These are phyloP conservation scores for Wiebesia pumilae DNA, from an alignment of 1,140 invertebrate genomes.

Conservation along the genomic window DNA sequence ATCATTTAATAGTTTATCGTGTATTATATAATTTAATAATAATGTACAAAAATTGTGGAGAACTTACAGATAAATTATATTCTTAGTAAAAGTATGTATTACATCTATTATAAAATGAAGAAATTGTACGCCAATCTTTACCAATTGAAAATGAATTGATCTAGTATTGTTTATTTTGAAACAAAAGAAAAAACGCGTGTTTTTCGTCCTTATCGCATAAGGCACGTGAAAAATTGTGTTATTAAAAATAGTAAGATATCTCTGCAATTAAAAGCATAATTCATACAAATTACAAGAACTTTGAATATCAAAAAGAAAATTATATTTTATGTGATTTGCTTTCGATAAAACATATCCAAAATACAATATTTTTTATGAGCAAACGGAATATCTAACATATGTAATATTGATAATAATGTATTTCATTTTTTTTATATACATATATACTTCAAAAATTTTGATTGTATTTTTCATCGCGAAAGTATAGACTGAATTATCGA, in stretches of 20 bases:
- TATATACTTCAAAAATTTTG: background rate
- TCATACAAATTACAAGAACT: background rate
- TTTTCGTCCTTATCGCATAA: background rate
- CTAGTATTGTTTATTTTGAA: background rate
- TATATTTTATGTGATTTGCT: background rate
- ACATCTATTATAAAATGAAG: background rate
- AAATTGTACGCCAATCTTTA: background rate
- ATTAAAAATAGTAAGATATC: background rate
- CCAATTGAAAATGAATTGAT: background rate
- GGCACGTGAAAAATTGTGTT: background rate
- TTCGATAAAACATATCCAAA: conserved; percentile 4
- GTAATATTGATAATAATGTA: background rate
- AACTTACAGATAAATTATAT: background rate
- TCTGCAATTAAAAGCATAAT: background rate
- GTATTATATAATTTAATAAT: background rate
- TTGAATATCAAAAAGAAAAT: background rate
- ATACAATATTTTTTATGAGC: background rate
- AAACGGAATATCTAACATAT: background rate
- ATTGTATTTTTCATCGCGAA: background rate
- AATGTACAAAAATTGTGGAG: background rate
- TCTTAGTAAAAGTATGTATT: background rate
- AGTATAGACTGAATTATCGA: conserved; percentile 32
- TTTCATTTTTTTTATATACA: background rate
- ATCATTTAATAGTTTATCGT: background rate
- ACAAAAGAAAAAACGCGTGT: background rate